Evolutionary conservation across 2,113 vertebrate genomes (phyloP).

Genomic region (Clarias gariepinus): DNA sequence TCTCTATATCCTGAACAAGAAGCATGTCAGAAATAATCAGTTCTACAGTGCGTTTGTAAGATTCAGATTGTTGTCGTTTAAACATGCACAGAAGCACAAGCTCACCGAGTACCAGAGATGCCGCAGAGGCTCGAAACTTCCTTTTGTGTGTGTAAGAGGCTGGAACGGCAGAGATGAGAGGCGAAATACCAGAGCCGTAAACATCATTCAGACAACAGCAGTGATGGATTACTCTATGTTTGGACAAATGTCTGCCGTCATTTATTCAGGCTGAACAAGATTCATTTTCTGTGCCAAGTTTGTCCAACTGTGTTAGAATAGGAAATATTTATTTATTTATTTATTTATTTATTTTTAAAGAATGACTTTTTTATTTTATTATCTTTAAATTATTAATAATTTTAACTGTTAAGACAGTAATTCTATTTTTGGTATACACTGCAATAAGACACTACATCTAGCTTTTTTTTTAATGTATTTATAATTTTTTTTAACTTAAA

Average conservation of each 20-base stretch:
- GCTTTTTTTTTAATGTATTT: too few relatives aligned
- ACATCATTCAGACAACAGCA: slow-evolving; percentile 47
- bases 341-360: not conserved
- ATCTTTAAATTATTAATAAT: not conserved
- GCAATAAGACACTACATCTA: not conserved
- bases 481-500: too few relatives aligned
- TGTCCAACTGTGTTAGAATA: not conserved
- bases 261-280: slow-evolving; percentile 25
- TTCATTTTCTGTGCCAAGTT: slow-evolving; percentile 18
- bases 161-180: slow-evolving; percentile 45
- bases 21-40: not conserved
- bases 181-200: slow-evolving; percentile 42
- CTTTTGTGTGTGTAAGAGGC: slow-evolving; percentile 44
- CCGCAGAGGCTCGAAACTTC: slow-evolving; percentile 36
- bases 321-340: not conserved
- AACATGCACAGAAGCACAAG: slow-evolving; percentile 49
- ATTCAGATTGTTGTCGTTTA: not conserved
- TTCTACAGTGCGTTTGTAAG: not conserved
- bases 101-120: slow-evolving; percentile 48
- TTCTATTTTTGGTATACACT: not conserved
- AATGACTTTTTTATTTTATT: too few relatives aligned
- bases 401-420: not conserved
- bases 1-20: not conserved
- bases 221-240: slow-evolving; percentile 52
- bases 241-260: slow-evolving; percentile 37